Evolutionary conservation across 2,888 invertebrate genomes (phyloP).

Genomic region (Cheiracanthium punctorium): DNA sequence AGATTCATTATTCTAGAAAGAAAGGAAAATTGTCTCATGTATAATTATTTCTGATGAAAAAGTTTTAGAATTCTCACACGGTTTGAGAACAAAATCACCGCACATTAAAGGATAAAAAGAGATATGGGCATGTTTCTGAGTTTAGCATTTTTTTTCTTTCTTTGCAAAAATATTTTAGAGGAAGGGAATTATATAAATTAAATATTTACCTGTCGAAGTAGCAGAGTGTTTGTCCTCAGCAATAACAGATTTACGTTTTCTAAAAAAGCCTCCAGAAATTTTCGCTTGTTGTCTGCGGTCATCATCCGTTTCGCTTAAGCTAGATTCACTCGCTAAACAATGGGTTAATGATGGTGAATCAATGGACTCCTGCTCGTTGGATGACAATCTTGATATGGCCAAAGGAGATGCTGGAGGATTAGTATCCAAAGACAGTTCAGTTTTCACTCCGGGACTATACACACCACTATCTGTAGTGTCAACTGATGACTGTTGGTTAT

Average conservation of each 20-base stretch:
- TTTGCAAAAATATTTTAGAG: too few relatives aligned
- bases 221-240: slow-evolving; percentile 24
- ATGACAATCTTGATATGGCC: slow-evolving; percentile 26
- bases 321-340: slow-evolving; percentile 38
- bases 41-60: too few relatives aligned
- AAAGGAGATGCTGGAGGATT: slow-evolving; percentile 47
- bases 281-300: slow-evolving; percentile 77
- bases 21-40: too few relatives aligned
- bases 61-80: too few relatives aligned
- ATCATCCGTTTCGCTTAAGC: slow-evolving; percentile 73
- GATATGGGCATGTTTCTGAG: too few relatives aligned
- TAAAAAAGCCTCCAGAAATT: slow-evolving; percentile 81
- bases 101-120: too few relatives aligned
- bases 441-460: slow-evolving; percentile 51
- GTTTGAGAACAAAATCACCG: too few relatives aligned
- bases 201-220: slow-evolving; percentile 43
- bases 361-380: slow-evolving; percentile 64
- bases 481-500: slow-evolving; percentile 62
- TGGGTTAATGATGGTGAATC: slow-evolving; percentile 39
- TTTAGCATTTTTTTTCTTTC: too few relatives aligned
- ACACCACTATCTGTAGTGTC: slow-evolving; percentile 63
- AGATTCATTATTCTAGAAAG: too few relatives aligned
- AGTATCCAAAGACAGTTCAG: slow-evolving; percentile 34
- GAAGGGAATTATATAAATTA: too few relatives aligned
- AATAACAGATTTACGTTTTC: slow-evolving; percentile 77